Evolutionary conservation across 2,888 invertebrate species (phyloP).

Genomic region (Troglohyphantes excavatus): DNA sequence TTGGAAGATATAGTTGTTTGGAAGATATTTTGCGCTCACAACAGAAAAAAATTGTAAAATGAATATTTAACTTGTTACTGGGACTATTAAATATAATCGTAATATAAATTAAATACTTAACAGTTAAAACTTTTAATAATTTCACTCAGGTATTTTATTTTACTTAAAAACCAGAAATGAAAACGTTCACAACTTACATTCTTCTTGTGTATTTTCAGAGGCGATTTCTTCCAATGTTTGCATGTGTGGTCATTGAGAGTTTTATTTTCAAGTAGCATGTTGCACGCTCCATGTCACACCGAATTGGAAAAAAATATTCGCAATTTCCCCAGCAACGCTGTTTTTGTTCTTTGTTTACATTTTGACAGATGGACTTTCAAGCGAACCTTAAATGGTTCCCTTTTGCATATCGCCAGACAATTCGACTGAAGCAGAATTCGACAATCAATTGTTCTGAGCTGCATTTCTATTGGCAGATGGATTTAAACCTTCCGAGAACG

Average conservation of each 20-base stretch:
- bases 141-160: no score
- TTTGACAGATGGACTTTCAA: not conserved
- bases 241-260: not conserved
- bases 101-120: no score
- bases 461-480: not conserved
- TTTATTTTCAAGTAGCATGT: not conserved
- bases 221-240: not conserved
- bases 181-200: not conserved
- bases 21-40: no score
- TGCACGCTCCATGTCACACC: not conserved
- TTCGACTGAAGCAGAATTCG: not conserved
- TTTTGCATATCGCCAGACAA: not conserved
- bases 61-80: no score
- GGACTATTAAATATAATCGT: no score
- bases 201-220: not conserved
- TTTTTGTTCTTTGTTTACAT: slow-evolving; percentile 33
- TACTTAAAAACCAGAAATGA: no score
- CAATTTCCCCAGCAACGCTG: slow-evolving; percentile 28
- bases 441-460: not conserved
- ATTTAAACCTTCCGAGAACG: not conserved
- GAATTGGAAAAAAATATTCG: not conserved
- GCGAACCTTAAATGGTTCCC: not conserved
- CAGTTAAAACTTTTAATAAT: no score
- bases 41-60: no score
- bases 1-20: no score